Evolutionary conservation across 2,113 vertebrate species (phyloP).

Genomic region (Syngnathus typhle): DNA sequence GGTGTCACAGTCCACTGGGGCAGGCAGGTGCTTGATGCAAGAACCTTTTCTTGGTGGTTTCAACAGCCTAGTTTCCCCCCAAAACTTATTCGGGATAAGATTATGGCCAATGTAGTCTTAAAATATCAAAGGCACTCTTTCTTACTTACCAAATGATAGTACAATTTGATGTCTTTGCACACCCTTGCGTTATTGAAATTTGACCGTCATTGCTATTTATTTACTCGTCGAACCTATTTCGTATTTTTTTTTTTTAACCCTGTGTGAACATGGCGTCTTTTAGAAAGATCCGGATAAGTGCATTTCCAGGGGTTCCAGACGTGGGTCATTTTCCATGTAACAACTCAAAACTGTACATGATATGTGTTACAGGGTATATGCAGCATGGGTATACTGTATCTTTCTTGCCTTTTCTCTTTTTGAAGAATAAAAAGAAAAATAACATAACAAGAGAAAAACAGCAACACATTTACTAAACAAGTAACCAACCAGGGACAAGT

Average conservation of each 20-base stretch:
- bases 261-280: slow-evolving; percentile 82
- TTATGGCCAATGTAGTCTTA: slow-evolving; percentile 81
- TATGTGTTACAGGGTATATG: slow-evolving; percentile 97
- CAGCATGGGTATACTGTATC: slow-evolving; percentile 81
- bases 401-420: slow-evolving; percentile 70
- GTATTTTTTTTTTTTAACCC: slow-evolving; percentile 64
- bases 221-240: slow-evolving; percentile 73
- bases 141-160: slow-evolving; percentile 80
- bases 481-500: slow-evolving; percentile 96
- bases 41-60: slow-evolving; percentile 66
- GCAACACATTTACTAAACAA: slow-evolving; percentile 96
- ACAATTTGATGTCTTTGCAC: slow-evolving; percentile 77
- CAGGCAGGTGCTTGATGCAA: slow-evolving; percentile 78
- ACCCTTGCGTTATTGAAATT: slow-evolving; percentile 74
- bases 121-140: slow-evolving; percentile 97
- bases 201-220: slow-evolving; percentile 74
- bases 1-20: slow-evolving; percentile 74
- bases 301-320: slow-evolving; percentile 80
- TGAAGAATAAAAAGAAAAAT: slow-evolving; percentile 71
- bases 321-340: slow-evolving; percentile 84
- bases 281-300: slow-evolving; percentile 79
- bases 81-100: slow-evolving; percentile 81
- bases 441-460: slow-evolving; percentile 89
- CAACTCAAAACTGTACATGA: slow-evolving; percentile 97
- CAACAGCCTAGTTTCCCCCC: slow-evolving; percentile 72